Evolutionary conservation across 1,140 invertebrate species (phyloP).

Genomic region (Bemisia tabaci): DNA sequence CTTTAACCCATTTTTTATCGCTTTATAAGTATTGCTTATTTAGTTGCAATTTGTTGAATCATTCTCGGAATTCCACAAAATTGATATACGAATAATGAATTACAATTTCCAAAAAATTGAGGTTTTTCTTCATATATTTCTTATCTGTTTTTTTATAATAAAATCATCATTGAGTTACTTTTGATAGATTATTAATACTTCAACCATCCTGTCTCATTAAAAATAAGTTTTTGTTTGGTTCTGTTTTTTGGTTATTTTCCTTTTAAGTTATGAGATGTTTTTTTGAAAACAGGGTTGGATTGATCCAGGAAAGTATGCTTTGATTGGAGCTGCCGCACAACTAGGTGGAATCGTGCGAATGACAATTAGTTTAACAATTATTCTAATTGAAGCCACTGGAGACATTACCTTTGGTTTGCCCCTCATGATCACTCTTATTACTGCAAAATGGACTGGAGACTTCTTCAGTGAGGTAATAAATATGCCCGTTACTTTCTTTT

Average conservation of each 20-base stretch:
- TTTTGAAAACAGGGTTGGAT: constrained; percentile 29
- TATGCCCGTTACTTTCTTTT: too few relatives aligned
- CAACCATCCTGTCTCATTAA: too few relatives aligned
- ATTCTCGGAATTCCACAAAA: too few relatives aligned
- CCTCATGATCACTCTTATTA: constrained; percentile 81
- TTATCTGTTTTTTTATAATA: too few relatives aligned
- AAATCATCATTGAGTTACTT: too few relatives aligned
- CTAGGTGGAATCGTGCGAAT: constrained; percentile 93
- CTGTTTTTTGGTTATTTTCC: neutral
- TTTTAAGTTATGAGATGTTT: neutral
- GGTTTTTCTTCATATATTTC: too few relatives aligned
- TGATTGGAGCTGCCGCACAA: constrained; percentile 91
- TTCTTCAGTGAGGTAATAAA: constrained; percentile 79
- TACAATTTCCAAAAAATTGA: too few relatives aligned
- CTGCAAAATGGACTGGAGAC: constrained; percentile 95
- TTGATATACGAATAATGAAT: too few relatives aligned
- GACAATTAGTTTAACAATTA: constrained; percentile 90
- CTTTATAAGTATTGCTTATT: too few relatives aligned
- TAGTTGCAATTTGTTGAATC: too few relatives aligned
- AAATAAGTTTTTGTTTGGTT: neutral
- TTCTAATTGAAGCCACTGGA: constrained; percentile 92
- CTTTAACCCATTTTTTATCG: too few relatives aligned
- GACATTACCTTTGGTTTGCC: constrained; percentile 85
- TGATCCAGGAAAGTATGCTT: constrained; percentile 89
- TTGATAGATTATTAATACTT: too few relatives aligned